These are phyloP conservation scores for Pagetopsis macropterus DNA, from an alignment of 2,797 vertebrate genomes.

Conservation along the genomic window DNA sequence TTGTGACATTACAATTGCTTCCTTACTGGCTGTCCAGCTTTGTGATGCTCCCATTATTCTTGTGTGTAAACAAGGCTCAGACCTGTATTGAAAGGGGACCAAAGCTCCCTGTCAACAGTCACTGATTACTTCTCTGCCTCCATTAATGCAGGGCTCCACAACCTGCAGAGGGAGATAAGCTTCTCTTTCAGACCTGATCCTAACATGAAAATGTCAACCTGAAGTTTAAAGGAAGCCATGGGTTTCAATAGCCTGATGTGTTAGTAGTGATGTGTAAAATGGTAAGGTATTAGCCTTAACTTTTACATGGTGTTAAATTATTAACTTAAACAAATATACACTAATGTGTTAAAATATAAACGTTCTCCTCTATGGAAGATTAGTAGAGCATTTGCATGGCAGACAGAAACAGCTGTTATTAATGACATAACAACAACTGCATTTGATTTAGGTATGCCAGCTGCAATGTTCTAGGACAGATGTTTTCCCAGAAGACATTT, in stretches of 20 bases:
- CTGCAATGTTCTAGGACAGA: neutral
- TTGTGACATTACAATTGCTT: constrained; percentile 49
- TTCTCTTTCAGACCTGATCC: constrained; percentile 44
- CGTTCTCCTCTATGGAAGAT: neutral
- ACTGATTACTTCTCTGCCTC: constrained; percentile 50
- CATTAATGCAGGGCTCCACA: constrained; percentile 51
- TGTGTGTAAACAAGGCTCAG: constrained; percentile 62
- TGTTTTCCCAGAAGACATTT: neutral
- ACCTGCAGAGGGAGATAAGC: constrained; percentile 83
- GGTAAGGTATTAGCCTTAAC: neutral
- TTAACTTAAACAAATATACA: neutral
- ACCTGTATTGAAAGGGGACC: constrained; percentile 52
- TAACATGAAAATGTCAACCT: constrained; percentile 44
- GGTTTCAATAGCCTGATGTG: constrained; percentile 2
- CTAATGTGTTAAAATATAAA: neutral
- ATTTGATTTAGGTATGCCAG: neutral
- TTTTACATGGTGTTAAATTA: neutral
- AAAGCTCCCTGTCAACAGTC: constrained; percentile 73
- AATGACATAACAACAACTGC: neutral
- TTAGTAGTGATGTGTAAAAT: neutral
- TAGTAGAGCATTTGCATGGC: neutral
- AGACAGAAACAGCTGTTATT: neutral
- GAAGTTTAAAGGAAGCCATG: constrained; percentile 12
- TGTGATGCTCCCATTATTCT: constrained; percentile 70
- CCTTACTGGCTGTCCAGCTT: constrained; percentile 57